These are phyloP conservation scores for Drosophila simulans DNA, from an alignment of 1,140 invertebrate genomes.

Conservation along the genomic window DNA sequence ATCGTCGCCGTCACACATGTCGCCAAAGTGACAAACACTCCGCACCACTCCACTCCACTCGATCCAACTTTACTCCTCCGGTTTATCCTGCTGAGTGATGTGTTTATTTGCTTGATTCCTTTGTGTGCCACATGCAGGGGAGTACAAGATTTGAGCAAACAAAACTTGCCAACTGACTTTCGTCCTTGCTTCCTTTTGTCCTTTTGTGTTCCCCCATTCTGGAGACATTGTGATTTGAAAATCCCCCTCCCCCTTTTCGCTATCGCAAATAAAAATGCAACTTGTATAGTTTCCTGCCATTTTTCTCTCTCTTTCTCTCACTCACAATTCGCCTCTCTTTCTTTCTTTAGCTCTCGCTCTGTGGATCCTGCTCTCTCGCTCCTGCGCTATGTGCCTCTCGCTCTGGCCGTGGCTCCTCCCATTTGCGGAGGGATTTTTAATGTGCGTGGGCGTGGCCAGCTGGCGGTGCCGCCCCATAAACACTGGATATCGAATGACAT, in stretches of 20 bases:
- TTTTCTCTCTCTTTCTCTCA: background rate
- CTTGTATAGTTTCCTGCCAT: constrained; percentile 29
- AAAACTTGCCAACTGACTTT: constrained; percentile 60
- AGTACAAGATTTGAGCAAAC: constrained; percentile 20
- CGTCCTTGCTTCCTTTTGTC: constrained; percentile 22
- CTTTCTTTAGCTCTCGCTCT: background rate
- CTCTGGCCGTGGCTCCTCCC: constrained; percentile 59
- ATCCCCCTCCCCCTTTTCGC: background rate
- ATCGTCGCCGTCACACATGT: constrained; percentile 64
- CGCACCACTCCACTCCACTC: background rate
- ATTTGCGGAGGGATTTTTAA: constrained; percentile 68
- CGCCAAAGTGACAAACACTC: constrained; percentile 63
- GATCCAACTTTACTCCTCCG: background rate
- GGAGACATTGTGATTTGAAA: background rate
- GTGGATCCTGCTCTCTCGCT: constrained; percentile 5
- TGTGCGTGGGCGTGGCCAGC: constrained; percentile 58
- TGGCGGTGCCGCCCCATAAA: constrained; percentile 48
- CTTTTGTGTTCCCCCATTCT: background rate
- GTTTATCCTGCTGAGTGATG: constrained; percentile 40
- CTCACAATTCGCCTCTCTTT: background rate
- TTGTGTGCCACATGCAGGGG: constrained; percentile 26
- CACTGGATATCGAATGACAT: constrained; percentile 26
- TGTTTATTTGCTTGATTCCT: constrained; percentile 81
- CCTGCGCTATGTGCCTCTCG: constrained; percentile 8
- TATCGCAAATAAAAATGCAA: constrained; percentile 36